phyloP scores from a whole-genome alignment of 2,113 vertebrate genomes.

The Paramormyrops kingsleyae region DNA sequence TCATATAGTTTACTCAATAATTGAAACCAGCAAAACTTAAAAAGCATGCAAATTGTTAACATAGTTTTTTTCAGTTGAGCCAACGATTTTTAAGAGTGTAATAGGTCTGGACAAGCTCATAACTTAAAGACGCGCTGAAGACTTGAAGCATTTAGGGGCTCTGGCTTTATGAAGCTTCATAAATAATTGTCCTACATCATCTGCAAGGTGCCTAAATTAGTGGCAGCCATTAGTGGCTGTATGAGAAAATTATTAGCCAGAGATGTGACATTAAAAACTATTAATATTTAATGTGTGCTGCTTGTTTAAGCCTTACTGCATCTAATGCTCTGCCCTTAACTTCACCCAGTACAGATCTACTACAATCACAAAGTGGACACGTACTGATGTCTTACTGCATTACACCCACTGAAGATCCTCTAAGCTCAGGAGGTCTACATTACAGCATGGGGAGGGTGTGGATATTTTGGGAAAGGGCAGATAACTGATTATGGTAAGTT shows the following conservation, averaged over 20 bases:
- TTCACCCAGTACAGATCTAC: background rate
- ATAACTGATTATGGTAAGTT: background rate
- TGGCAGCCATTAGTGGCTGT: background rate
- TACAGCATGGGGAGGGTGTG: background rate
- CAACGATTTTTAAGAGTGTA: too few relatives aligned
- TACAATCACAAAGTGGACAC: background rate
- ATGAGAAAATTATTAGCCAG: background rate
- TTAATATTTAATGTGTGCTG: background rate
- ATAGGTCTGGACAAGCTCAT: background rate
- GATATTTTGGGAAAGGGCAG: background rate
- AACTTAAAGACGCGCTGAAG: conserved; percentile 11
- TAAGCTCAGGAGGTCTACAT: background rate
- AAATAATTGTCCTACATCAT: background rate
- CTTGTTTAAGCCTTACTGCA: background rate
- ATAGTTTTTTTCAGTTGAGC: too few relatives aligned
- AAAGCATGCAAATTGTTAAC: too few relatives aligned
- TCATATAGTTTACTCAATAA: too few relatives aligned
- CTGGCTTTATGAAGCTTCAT: background rate
- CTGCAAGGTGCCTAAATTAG: background rate
- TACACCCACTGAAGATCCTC: background rate
- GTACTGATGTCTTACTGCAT: too few relatives aligned
- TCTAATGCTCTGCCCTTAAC: background rate
- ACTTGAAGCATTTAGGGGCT: background rate
- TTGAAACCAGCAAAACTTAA: too few relatives aligned
- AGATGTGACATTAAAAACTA: background rate